phyloP scores from a whole-genome alignment of 2,113 vertebrate genomes.

The Bagarius yarrelli region DNA sequence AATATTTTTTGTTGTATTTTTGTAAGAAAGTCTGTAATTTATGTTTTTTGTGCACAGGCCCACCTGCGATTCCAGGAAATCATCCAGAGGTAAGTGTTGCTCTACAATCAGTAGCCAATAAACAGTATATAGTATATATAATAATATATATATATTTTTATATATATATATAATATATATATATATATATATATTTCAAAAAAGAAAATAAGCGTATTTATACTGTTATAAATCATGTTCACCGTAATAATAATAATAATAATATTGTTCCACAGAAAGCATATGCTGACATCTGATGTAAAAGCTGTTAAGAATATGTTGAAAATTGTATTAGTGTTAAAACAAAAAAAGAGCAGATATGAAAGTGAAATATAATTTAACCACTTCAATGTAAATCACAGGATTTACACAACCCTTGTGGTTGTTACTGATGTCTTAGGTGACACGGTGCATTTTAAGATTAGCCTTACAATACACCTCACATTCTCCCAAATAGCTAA shows the following conservation, averaged over 20 bases:
- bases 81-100: slow-evolving; percentile 63
- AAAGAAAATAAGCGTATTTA: neutral
- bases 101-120: neutral
- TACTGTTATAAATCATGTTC: neutral
- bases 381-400: neutral
- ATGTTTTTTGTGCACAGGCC: slow-evolving; percentile 39
- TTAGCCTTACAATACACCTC: neutral
- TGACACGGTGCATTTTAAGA: neutral
- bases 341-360: neutral
- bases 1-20: neutral
- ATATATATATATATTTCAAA: too few species aligned
- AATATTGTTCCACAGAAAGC: neutral
- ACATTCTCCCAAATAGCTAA: neutral
- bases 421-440: neutral
- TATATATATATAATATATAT: too few species aligned
- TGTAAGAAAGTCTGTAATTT: neutral
- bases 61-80: slow-evolving; percentile 54
- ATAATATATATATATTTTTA: too few species aligned
- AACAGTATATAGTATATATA: neutral
- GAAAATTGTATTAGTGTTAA: neutral
- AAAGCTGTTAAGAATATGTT: neutral
- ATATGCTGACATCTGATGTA: neutral
- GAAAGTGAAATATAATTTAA: neutral
- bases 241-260: neutral
- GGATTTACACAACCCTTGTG: slow-evolving; percentile 9